A percentile compares a stretch with the other conserved stretches of the same genome.
These are phyloP conservation scores for Luperina testacea DNA, from an alignment of 2,888 invertebrate species.

Conservation along the genomic window DNA sequence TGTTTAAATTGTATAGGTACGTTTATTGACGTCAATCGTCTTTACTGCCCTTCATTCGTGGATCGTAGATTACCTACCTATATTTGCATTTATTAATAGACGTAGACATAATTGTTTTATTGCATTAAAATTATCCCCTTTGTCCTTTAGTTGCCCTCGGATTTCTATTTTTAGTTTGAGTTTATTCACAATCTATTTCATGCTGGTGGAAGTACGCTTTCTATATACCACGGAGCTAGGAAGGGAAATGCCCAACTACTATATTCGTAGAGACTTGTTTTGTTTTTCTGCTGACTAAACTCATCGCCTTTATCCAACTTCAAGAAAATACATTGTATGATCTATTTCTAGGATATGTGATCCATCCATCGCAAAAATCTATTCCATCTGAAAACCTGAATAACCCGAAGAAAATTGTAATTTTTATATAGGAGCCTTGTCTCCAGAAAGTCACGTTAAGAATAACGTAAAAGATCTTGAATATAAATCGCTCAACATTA, in stretches of 20 bases:
- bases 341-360: background rate
- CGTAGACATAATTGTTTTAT: slow-evolving; percentile 39
- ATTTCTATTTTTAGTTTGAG: background rate
- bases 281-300: background rate
- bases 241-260: background rate
- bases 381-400: background rate
- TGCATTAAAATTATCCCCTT: slow-evolving; percentile 18
- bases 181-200: background rate
- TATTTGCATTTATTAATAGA: slow-evolving; percentile 43
- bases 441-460: background rate
- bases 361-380: background rate
- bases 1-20: slow-evolving; percentile 27
- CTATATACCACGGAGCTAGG: background rate
- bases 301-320: background rate
- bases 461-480: slow-evolving; percentile 1
- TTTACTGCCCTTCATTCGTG: slow-evolving; percentile 54
- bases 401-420: background rate
- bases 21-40: slow-evolving; percentile 59
- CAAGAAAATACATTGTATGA: background rate
- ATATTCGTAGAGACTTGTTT: background rate
- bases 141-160: slow-evolving; percentile 1
- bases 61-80: slow-evolving; percentile 42
- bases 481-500: background rate
- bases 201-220: background rate
- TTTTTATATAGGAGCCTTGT: background rate